Evolutionary conservation across 2,113 vertebrate species (phyloP).

Genomic region (Pseudorhombus dupliciocellatus): DNA sequence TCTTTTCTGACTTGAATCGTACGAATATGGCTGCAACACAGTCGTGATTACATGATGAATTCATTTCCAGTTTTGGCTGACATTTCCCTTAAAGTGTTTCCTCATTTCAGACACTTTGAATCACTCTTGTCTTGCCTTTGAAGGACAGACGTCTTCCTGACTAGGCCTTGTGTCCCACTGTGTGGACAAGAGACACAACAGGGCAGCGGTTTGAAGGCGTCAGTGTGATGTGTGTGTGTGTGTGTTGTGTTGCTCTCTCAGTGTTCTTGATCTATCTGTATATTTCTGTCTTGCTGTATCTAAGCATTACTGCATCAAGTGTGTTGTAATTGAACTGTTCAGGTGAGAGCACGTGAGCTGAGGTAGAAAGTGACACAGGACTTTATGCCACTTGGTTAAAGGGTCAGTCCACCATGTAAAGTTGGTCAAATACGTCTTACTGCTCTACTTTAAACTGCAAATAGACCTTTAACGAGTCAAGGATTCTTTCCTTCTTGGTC

Average conservation of each 20-base stretch:
- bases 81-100: neutral
- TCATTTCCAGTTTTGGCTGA: no score
- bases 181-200: neutral
- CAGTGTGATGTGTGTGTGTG: neutral
- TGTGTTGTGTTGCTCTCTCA: neutral
- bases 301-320: neutral
- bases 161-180: neutral
- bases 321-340: neutral
- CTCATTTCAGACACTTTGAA: conserved; percentile 20
- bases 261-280: neutral
- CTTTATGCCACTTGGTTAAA: neutral
- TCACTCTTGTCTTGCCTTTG: neutral
- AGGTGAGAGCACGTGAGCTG: neutral
- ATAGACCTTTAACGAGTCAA: neutral
- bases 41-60: no score
- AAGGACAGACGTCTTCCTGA: neutral
- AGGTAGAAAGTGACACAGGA: neutral
- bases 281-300: neutral
- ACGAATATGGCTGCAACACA: no score
- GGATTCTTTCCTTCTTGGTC: no score
- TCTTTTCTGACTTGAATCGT: no score
- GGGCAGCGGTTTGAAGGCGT: neutral
- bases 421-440: neutral
- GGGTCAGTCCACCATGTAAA: neutral
- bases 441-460: neutral